These are phyloP conservation scores for Phalera bucephala DNA, from an alignment of 2,888 invertebrate genomes.

Conservation along the genomic window DNA sequence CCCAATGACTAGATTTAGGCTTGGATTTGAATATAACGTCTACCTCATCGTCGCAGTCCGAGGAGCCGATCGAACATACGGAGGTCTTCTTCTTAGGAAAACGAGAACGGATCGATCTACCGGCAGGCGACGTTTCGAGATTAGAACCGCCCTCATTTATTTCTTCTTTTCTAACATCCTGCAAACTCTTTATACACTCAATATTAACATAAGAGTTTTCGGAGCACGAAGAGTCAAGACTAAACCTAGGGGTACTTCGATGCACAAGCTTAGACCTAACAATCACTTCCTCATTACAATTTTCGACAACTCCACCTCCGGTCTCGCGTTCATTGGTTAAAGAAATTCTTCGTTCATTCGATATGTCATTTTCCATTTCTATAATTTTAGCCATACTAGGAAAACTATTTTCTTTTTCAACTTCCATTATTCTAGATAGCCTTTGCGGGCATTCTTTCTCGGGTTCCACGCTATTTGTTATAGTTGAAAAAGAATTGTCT, in stretches of 20 bases:
- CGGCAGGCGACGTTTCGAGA: slow-evolving; percentile 58
- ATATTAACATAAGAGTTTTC: slow-evolving; percentile 82
- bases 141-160: slow-evolving; percentile 49
- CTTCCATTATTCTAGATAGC: slow-evolving; percentile 65
- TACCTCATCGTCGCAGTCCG: slow-evolving; percentile 78
- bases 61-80: slow-evolving; percentile 79
- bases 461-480: slow-evolving; percentile 54
- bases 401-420: slow-evolving; percentile 68
- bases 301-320: slow-evolving; percentile 62
- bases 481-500: slow-evolving; percentile 64
- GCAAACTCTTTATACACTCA: slow-evolving; percentile 78
- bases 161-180: slow-evolving; percentile 78
- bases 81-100: slow-evolving; percentile 78
- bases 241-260: slow-evolving; percentile 74
- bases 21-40: slow-evolving; percentile 82
- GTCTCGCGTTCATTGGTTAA: slow-evolving; percentile 77
- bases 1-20: slow-evolving; percentile 83
- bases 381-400: slow-evolving; percentile 78
- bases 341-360: slow-evolving; percentile 75
- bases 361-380: slow-evolving; percentile 79
- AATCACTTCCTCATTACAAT: slow-evolving; percentile 59
- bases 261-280: slow-evolving; percentile 66
- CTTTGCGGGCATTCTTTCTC: slow-evolving; percentile 62
- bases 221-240: slow-evolving; percentile 81
- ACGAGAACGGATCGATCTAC: slow-evolving; percentile 67